Evolutionary conservation across 2,888 invertebrate genomes (phyloP).

Genomic region (Lysandra bellargus): DNA sequence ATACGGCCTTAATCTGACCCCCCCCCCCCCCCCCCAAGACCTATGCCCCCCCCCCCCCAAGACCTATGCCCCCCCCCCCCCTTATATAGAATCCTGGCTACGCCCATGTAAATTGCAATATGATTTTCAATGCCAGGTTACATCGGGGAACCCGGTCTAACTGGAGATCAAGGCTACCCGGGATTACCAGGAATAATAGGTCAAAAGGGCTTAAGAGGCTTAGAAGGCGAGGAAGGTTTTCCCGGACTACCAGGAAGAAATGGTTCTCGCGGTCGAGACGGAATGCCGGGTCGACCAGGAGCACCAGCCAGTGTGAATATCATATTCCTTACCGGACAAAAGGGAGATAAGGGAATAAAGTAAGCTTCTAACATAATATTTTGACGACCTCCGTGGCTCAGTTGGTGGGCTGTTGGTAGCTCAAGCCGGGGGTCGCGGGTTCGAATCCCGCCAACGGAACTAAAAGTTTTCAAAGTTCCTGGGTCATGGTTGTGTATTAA

Average conservation of each 20-base stretch:
- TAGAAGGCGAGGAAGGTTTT: constrained; percentile 66
- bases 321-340: constrained; percentile 64
- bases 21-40: no score
- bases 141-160: constrained; percentile 63
- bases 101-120: background rate
- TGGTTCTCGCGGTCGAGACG: constrained; percentile 76
- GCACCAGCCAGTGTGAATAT: constrained; percentile 58
- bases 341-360: constrained; percentile 72
- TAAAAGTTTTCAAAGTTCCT: no score
- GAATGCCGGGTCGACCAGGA: constrained; percentile 78
- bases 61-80: no score
- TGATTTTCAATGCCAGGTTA: constrained; percentile 55
- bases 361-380: constrained; percentile 42
- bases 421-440: no score
- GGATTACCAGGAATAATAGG: constrained; percentile 59
- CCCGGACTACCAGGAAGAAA: constrained; percentile 73
- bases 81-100: no score
- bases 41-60: no score
- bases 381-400: no score
- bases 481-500: no score
- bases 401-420: no score
- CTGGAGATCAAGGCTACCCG: constrained; percentile 48
- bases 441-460: no score
- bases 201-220: constrained; percentile 57
- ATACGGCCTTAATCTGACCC: no score